Evolutionary conservation across 2,797 vertebrate genomes (phyloP).

Genomic region (Brotogeris chrysoptera): DNA sequence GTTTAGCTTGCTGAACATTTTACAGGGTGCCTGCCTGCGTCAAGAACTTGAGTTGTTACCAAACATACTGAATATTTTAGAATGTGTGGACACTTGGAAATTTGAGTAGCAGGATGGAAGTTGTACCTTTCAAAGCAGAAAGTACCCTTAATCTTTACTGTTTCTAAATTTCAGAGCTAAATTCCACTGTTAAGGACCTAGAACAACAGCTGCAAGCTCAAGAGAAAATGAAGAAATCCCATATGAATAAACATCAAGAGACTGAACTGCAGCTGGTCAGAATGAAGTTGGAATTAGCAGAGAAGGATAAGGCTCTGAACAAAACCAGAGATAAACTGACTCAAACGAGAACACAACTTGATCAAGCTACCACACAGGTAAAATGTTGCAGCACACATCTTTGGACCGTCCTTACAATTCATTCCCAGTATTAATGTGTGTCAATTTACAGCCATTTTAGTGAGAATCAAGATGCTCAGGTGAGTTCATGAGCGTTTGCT

Average conservation of each 20-base stretch:
- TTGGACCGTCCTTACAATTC: background rate
- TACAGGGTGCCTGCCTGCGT: background rate
- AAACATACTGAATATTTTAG: background rate
- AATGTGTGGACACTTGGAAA: background rate
- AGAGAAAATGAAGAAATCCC: slow-evolving; percentile 81
- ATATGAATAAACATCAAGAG: slow-evolving; percentile 82
- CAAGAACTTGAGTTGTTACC: background rate
- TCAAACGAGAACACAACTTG: slow-evolving; percentile 76
- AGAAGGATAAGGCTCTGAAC: slow-evolving; percentile 82
- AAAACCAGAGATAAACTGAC: slow-evolving; percentile 84
- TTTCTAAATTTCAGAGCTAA: slow-evolving; percentile 78
- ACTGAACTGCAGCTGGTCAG: slow-evolving; percentile 82
- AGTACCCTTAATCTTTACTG: background rate
- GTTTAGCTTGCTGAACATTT: background rate
- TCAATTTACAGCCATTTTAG: background rate
- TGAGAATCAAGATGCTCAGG: background rate
- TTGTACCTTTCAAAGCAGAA: background rate
- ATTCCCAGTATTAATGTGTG: background rate
- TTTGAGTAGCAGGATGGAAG: background rate
- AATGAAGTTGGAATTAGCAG: slow-evolving; percentile 79
- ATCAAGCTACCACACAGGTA: slow-evolving; percentile 85
- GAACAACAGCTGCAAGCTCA: slow-evolving; percentile 80
- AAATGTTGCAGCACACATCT: background rate
- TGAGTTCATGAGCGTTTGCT: background rate
- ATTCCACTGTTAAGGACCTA: slow-evolving; percentile 75